Base-by-base conservation (phyloP, 1,140 invertebrate genomes). In the Drosophila lowei region DNA sequence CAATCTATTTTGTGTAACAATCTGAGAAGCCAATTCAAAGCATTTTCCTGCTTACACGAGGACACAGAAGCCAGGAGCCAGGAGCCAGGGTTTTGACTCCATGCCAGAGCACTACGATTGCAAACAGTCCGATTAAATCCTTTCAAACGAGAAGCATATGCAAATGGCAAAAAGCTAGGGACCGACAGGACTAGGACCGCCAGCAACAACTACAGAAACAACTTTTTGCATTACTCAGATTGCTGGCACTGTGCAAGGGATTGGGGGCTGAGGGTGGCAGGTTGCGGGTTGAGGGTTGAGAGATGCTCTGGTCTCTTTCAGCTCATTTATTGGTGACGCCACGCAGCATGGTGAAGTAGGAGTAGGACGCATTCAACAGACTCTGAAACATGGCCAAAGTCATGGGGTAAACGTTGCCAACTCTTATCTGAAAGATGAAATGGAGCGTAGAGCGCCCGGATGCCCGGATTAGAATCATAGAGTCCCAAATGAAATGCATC, bases 361-460 rank as follows among this genome's bases (percentile, higher is more conserved):
- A 88, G 74, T 91, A 91, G 53, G 90, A 90, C 52, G 77, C 71
- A 83, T 91, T 91, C 64, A 91, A 47, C 64, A 91, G 67, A 64
- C 80, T 89, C 77, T 90, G 90, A 84, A 91, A 91, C 68, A 83
- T 90, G 64, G 83, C 80, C 81, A 91, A 79, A 72, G 90, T 89
- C 90, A 91, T 91, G 75, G 90, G 88, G 76, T 90, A 90, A 78
- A 90, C 61, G 72, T 90, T 84, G 54, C 80, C 90, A 57, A 79
- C 73, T 68, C 70, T 86, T 62, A 91, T 86, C 90, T 91, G 74
- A 43, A 72, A 75, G 48, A 78, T 84, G 84, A 88, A 86, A 84
- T 89, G 74, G 72, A 88, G 76, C 67, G 77, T 56, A 85, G 46
- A 66, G 64, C 71, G 76, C 77, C 78, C 71, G 79, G 64, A 25